Evolutionary conservation across 2,888 invertebrate species (phyloP).

Genomic region (Drosophila atripex): DNA sequence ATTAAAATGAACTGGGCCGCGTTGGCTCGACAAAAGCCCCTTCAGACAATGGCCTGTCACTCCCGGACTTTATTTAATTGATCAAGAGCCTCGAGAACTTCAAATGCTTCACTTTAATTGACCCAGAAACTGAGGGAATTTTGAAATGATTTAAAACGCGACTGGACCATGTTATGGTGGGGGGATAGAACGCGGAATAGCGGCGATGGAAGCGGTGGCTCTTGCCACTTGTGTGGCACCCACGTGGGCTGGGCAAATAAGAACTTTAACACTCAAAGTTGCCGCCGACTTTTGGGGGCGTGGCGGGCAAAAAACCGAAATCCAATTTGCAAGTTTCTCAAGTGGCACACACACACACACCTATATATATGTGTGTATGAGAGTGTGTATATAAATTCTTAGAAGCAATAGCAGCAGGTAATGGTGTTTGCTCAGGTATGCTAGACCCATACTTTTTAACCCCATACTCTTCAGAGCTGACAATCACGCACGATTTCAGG

Average conservation of each 20-base stretch:
- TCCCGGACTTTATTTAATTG: constrained; percentile 61
- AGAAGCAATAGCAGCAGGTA: constrained; percentile 33
- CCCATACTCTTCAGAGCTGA: constrained; percentile 50
- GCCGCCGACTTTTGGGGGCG: constrained; percentile 23
- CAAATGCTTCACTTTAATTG: constrained; percentile 68
- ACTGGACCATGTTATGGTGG: not conserved
- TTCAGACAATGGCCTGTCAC: constrained; percentile 69
- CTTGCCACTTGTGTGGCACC: constrained; percentile 34
- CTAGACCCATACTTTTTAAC: constrained; percentile 31
- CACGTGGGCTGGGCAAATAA: constrained; percentile 34
- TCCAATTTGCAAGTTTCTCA: constrained; percentile 77
- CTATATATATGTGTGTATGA: constrained; percentile 5
- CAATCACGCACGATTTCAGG: constrained; percentile 80
- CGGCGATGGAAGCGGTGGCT: constrained; percentile 1
- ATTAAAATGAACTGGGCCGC: constrained; percentile 44
- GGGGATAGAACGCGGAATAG: constrained; percentile 9
- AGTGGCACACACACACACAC: constrained; percentile 61
- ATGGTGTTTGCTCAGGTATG: constrained; percentile 51
- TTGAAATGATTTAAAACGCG: constrained; percentile 49
- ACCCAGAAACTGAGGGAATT: constrained; percentile 52
- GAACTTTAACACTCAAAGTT: constrained; percentile 58
- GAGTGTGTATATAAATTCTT: constrained; percentile 8
- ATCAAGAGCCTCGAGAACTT: constrained; percentile 55
- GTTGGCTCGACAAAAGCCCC: constrained; percentile 40
- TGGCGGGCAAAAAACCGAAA: constrained; percentile 65